Evolutionary conservation across 1,140 invertebrate species (phyloP).

Genomic region (Mercenaria mercenaria): DNA sequence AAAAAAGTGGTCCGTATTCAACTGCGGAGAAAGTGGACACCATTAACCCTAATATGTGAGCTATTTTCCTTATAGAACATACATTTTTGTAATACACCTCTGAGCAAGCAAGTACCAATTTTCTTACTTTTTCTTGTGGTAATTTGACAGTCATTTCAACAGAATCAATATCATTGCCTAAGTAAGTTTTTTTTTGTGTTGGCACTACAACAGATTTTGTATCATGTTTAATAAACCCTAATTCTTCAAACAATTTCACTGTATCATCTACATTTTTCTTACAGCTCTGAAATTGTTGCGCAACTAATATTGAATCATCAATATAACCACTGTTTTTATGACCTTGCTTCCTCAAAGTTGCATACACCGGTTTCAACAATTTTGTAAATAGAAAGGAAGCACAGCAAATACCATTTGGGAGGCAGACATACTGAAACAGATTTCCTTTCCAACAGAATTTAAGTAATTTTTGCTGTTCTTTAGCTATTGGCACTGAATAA

Average conservation of each 20-base stretch:
- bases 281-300: slow-evolving; percentile 58
- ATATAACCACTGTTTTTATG: slow-evolving; percentile 58
- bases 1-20: slow-evolving; percentile 32
- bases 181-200: not conserved
- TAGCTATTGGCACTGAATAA: slow-evolving; percentile 37
- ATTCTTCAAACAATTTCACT: not conserved
- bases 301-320: slow-evolving; percentile 64
- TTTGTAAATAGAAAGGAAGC: slow-evolving; percentile 51
- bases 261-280: slow-evolving; percentile 57
- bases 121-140: slow-evolving; percentile 11
- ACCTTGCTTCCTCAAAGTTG: slow-evolving; percentile 43
- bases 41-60: slow-evolving; percentile 52
- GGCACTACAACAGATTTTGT: slow-evolving; percentile 11
- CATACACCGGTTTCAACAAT: slow-evolving; percentile 63
- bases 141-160: slow-evolving; percentile 54
- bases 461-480: slow-evolving; percentile 5
- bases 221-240: slow-evolving; percentile 66
- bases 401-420: slow-evolving; percentile 44
- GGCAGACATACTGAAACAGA: slow-evolving; percentile 54
- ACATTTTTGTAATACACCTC: slow-evolving; percentile 22
- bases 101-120: slow-evolving; percentile 32
- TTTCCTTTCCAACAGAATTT: slow-evolving; percentile 52
- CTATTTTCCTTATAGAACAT: slow-evolving; percentile 47
- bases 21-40: slow-evolving; percentile 56
- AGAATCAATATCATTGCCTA: slow-evolving; percentile 35